Conservation (phyloP, 2,888 invertebrate genomes). For the Noctua janthe region DNA sequence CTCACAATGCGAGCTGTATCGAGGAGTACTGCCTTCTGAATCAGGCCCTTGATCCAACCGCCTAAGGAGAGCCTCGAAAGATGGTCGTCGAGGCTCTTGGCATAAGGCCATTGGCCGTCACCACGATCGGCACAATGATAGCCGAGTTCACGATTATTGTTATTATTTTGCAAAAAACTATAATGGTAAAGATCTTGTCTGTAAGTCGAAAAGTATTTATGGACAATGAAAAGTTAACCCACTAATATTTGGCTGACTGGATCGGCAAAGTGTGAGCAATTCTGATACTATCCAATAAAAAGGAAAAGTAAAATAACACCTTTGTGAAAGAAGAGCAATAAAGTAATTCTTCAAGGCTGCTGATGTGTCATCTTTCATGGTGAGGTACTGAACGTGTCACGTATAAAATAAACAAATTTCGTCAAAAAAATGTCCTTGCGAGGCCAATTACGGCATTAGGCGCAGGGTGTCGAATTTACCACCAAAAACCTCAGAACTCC, state of each 20-base stretch:
- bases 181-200: neutral
- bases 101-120: too few relatives aligned
- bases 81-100: too few relatives aligned
- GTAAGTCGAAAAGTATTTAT: neutral
- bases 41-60: too few relatives aligned
- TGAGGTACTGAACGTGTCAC: neutral
- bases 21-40: too few relatives aligned
- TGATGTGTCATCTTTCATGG: neutral
- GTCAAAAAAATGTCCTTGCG: neutral
- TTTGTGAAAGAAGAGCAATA: neutral
- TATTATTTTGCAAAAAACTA: neutral
- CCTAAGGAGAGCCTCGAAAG: too few relatives aligned
- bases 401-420: neutral
- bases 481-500: neutral
- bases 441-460: neutral
- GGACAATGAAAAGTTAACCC: neutral
- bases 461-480: neutral
- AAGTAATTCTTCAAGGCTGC: neutral
- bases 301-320: neutral
- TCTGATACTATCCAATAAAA: neutral
- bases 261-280: neutral
- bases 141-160: too few relatives aligned
- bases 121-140: too few relatives aligned
- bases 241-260: neutral
- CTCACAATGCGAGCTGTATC: too few relatives aligned